Evolutionary conservation across 2,888 invertebrate genomes (phyloP).

Genomic region (Polylopha cassiicola): DNA sequence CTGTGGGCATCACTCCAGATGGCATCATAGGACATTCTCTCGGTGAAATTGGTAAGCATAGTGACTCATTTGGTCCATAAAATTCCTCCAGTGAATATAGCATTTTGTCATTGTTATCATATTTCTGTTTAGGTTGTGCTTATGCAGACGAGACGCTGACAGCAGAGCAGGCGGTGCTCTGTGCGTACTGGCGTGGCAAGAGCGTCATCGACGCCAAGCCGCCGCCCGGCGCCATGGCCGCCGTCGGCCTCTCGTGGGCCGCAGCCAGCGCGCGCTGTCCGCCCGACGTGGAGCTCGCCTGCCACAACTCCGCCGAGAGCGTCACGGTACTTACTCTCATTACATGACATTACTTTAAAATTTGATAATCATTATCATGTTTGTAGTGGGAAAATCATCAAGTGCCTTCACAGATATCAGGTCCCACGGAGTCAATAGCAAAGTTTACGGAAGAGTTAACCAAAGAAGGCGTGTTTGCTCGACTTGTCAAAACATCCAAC

Average conservation of each 20-base stretch:
- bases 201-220: conserved; percentile 87
- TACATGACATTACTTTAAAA: too few relatives aligned
- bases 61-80: not conserved
- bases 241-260: conserved; percentile 93
- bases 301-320: conserved; percentile 96
- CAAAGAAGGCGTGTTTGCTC: conserved; percentile 88
- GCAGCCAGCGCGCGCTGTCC: conserved; percentile 86
- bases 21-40: conserved; percentile 98
- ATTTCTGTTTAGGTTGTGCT: conserved; percentile 93
- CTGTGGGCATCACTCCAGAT: conserved; percentile 88
- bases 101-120: too few relatives aligned
- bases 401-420: conserved; percentile 81
- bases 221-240: conserved; percentile 91
- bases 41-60: conserved; percentile 84
- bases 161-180: conserved; percentile 94
- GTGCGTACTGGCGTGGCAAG: conserved; percentile 95
- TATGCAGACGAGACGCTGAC: conserved; percentile 98
- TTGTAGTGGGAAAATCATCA: too few relatives aligned
- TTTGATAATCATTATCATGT: not conserved
- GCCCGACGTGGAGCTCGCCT: conserved; percentile 88
- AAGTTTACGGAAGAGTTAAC: conserved; percentile 82
- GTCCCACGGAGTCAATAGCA: conserved; percentile 83
- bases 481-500: conserved; percentile 90
- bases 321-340: conserved; percentile 85
- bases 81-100: not conserved